phyloP scores from a whole-genome alignment of 2,888 invertebrate species.

The Pelosia muscerda region DNA sequence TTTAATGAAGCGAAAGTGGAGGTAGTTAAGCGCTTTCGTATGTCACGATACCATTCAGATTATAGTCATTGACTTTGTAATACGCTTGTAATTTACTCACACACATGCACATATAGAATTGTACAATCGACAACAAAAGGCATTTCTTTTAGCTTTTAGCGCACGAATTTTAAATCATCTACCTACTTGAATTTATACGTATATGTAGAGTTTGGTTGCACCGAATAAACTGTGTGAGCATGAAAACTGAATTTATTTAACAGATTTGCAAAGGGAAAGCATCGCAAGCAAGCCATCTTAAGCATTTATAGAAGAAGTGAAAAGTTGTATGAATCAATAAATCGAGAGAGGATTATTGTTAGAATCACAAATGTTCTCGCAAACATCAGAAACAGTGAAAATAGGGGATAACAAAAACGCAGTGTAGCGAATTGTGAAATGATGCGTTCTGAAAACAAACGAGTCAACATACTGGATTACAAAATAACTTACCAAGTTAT shows the following conservation, averaged over 20 bases:
- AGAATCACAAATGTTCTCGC: neutral
- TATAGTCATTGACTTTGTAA: neutral
- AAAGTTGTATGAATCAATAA: neutral
- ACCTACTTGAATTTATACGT: too few relatives aligned
- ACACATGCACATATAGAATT: neutral
- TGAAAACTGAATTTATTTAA: neutral
- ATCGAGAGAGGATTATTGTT: neutral
- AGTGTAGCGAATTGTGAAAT: conserved; percentile 18
- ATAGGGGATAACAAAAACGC: conserved; percentile 11
- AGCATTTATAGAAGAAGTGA: neutral
- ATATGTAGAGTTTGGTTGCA: neutral
- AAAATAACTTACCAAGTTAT: conserved; percentile 43
- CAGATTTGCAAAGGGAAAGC: neutral
- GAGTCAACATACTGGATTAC: conserved; percentile 25
- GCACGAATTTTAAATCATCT: neutral
- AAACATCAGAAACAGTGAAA: conserved; percentile 17
- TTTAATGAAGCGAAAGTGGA: conserved; percentile 9
- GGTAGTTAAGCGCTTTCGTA: conserved; percentile 1
- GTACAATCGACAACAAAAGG: neutral
- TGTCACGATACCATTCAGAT: conserved; percentile 6
- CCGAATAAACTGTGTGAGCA: neutral
- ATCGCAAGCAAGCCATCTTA: neutral
- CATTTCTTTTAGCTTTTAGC: neutral
- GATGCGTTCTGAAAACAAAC: conserved; percentile 31
- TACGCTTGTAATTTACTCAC: neutral